These are phyloP conservation scores for Benthosema pterotum DNA, from an alignment of 2,797 vertebrate species.

Conservation along the genomic window DNA sequence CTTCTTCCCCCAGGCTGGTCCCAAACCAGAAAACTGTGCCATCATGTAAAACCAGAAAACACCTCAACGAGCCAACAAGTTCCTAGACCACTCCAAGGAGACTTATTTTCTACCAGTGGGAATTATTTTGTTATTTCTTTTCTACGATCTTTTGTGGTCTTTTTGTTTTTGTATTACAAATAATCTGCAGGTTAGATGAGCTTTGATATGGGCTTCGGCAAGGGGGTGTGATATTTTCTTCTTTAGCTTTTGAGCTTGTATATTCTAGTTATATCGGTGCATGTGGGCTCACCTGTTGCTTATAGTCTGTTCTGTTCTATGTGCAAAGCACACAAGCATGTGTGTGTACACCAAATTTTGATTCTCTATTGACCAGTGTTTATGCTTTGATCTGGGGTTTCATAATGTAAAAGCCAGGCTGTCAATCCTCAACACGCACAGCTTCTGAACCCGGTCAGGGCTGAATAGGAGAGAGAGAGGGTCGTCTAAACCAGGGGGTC, in stretches of 20 bases:
- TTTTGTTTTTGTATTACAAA: conserved; percentile 63
- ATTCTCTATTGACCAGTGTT: conserved; percentile 57
- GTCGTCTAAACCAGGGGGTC: neutral
- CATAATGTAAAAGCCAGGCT: conserved; percentile 60
- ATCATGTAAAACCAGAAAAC: conserved; percentile 72
- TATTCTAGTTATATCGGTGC: conserved; percentile 59
- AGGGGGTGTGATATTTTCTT: conserved; percentile 30
- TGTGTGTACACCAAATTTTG: too few relatives aligned
- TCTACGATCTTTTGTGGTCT: conserved; percentile 46
- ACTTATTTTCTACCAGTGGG: conserved; percentile 41
- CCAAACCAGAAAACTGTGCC: conserved; percentile 75
- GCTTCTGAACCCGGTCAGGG: conserved; percentile 50
- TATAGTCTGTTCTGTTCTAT: conserved; percentile 32
- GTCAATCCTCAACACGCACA: conserved; percentile 75
- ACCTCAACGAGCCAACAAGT: conserved; percentile 41
- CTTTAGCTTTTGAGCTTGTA: conserved; percentile 36
- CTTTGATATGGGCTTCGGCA: conserved; percentile 38
- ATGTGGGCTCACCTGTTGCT: conserved; percentile 56
- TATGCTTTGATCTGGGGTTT: conserved; percentile 48
- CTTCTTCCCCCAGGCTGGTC: conserved; percentile 60
- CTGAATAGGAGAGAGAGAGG: neutral
- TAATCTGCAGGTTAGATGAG: conserved; percentile 64
- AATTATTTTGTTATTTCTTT: conserved; percentile 42
- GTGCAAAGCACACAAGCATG: neutral
- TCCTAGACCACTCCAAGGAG: conserved; percentile 37